Evolutionary conservation across 2,113 vertebrate species (phyloP), one percentile per base, ranked within the genome.

Genomic region (Amphilophus citrinellus): DNA sequence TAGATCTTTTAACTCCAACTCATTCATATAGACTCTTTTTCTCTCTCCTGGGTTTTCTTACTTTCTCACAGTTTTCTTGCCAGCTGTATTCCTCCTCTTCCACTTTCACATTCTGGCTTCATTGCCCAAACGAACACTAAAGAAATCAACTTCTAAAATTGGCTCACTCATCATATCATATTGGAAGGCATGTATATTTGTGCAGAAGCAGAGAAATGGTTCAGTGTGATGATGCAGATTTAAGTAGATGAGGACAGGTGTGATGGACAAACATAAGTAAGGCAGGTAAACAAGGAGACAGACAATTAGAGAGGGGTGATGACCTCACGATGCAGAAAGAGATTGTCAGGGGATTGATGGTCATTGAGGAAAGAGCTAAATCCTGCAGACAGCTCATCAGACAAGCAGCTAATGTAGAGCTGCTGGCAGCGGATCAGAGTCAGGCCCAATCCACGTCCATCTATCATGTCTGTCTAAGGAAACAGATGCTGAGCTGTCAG

Each of bases 401-500:
- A 89, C 84, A 84, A 84, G 86, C 79, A 22, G 83, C 76, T 91
- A 82, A 91, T 86, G 71, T 63, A 82, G 83, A 81, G 86, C 76
- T 79, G 77, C 78, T 82, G 87, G 80, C 86, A 82, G 58, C 18
- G 58, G 76, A 84, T 89, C 79, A 61, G 30, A 82, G n/a, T 76
- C 73, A 66, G 76, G 57, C 37, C 4, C 42, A 22, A 65, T 80
- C 39, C 75, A 57, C 20, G 3, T 82, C 87, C 58, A 63, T 87
- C 83, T 82, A 80, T 80, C 89, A 84, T 22, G 77, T 85, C 59
- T 82, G 30, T 78, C 87, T 83, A 62, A 56, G 83, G 63, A 65
- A 88, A 85, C 79, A 86, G 84, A 77, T 83, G 86, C 87, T 50
- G 84, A 85, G 73, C 84, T 89, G 78, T 91, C 84, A 81, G 61